Base-by-base conservation (phyloP, 1,140 invertebrate genomes). In the Zaprionus lachaisei region DNA sequence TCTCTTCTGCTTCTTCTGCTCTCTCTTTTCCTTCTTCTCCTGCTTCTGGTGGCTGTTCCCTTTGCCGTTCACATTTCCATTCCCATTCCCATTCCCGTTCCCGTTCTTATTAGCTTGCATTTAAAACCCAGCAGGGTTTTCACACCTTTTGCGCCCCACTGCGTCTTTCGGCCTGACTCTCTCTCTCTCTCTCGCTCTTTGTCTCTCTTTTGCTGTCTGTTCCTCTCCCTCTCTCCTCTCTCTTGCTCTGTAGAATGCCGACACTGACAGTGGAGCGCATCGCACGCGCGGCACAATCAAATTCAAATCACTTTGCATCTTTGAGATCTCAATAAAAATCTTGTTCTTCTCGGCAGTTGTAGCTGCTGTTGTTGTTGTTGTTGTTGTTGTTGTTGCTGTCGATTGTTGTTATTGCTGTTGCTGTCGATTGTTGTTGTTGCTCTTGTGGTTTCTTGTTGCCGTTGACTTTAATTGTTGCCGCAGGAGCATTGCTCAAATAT, bases 71-170 rank as follows among this genome's bases (percentile, higher is more conserved):
- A 0, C 31, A 14, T 38, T 34, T 51, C 49, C 26, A 20, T 26
- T 15, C 15, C 9, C 17, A 5, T 14, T 31, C 1, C 20, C 28
- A 2, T 68, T 73, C 78, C 71, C 67, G 68, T 64, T 58, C 68
- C 61, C 31, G 61, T 92, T 92, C 91, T 92, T 92, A 92, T 92
- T 92, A 92, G 91, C 91, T 85, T 91, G 83, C 87, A 92, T 91
- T 83, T 92, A 92, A 91, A 87, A 86, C 91, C 84, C 91, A 92
- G 91, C 91, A 92, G 91, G 91, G 84, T 92, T 92, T 92, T 92
- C 91, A 92, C 91, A 92, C 91, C 91, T 92, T 91, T 69, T 82
- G 90, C 82, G 70, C 79, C 91, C 91, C 84, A 81, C 87, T 90
- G 85, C 55, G 75, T 24, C 79, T 66, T 24, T 38, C 62, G 15